These are phyloP conservation scores for Trinorchestia longiramus DNA, from an alignment of 1,140 invertebrate species.

Conservation along the genomic window DNA sequence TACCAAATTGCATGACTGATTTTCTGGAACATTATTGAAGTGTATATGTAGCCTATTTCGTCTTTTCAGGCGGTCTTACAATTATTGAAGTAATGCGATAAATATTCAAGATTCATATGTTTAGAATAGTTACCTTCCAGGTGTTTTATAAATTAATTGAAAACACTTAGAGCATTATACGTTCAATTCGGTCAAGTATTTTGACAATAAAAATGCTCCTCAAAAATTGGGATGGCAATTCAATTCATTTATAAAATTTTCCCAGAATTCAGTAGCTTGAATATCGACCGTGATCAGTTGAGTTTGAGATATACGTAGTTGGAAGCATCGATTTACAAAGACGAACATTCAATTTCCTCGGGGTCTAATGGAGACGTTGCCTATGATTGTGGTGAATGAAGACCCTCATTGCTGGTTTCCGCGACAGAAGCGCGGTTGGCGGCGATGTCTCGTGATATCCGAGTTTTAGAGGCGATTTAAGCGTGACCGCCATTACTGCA, in stretches of 20 bases:
- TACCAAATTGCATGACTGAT: too few relatives aligned
- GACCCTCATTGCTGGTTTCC: conserved; percentile 44
- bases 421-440: conserved; percentile 16
- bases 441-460: conserved; percentile 28
- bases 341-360: conserved; percentile 22
- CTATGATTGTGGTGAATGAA: conserved; percentile 21
- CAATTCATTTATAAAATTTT: not conserved
- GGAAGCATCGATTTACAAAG: not conserved
- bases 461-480: not conserved
- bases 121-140: not conserved
- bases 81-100: not conserved
- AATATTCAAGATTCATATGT: not conserved
- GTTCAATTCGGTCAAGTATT: not conserved
- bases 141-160: not conserved
- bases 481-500: conserved; percentile 15
- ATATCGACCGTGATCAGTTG: not conserved
- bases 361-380: conserved; percentile 47
- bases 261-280: not conserved
- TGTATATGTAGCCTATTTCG: too few relatives aligned
- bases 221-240: not conserved
- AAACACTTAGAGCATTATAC: not conserved
- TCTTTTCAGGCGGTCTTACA: too few relatives aligned
- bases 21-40: too few relatives aligned
- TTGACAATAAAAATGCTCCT: not conserved
- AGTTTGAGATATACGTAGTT: not conserved